Conservation (phyloP, 2,888 invertebrate species). For the Dasypolia templi region DNA sequence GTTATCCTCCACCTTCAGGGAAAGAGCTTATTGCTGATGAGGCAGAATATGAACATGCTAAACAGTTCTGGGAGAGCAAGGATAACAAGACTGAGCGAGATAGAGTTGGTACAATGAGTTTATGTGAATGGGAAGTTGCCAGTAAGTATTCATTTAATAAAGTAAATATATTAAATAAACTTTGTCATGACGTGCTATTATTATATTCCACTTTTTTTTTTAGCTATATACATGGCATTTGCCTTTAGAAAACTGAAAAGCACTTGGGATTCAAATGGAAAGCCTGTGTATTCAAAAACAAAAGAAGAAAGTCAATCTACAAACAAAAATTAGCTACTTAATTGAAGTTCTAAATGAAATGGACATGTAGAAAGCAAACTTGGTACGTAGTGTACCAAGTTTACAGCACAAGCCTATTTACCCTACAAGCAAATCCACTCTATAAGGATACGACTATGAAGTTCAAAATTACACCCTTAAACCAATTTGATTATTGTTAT, state of each 20-base stretch:
- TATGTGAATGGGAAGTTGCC: slow-evolving; percentile 97
- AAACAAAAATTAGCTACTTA: slow-evolving; percentile 16
- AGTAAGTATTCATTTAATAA: slow-evolving; percentile 91
- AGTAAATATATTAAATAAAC: background rate
- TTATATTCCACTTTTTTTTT: slow-evolving; percentile 75
- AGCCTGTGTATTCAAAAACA: slow-evolving; percentile 88
- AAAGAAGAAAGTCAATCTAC: slow-evolving; percentile 61
- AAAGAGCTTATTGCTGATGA: slow-evolving; percentile 90
- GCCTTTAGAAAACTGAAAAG: slow-evolving; percentile 95
- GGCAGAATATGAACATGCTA: slow-evolving; percentile 94
- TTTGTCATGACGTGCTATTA: background rate
- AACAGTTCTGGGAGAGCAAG: slow-evolving; percentile 88
- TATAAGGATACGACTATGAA: background rate
- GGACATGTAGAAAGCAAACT: background rate
- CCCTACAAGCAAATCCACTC: background rate
- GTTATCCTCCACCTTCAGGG: slow-evolving; percentile 93
- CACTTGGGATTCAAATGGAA: slow-evolving; percentile 92
- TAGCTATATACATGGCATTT: slow-evolving; percentile 95
- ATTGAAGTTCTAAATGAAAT: background rate
- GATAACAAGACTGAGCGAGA: slow-evolving; percentile 80
- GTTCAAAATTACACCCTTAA: background rate
- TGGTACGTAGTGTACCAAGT: background rate
- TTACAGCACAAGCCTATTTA: background rate
- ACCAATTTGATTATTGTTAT: background rate
- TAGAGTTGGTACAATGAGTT: slow-evolving; percentile 95